These are phyloP conservation scores for Thamnaconus septentrionalis DNA, from an alignment of 2,113 vertebrate species.

Conservation along the genomic window DNA sequence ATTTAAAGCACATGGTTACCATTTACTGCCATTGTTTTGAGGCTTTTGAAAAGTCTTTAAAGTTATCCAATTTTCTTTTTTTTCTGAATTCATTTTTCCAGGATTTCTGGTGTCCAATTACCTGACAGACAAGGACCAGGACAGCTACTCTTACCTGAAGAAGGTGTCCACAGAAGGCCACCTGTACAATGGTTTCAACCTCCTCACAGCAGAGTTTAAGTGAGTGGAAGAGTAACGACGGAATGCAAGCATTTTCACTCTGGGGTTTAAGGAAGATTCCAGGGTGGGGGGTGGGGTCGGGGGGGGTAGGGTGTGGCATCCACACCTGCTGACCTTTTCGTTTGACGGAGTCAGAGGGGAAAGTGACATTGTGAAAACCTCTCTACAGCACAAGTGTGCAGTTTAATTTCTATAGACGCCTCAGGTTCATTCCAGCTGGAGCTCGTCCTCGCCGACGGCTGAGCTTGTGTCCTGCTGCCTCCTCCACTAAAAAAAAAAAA, in stretches of 20 bases:
- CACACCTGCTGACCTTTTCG: no score
- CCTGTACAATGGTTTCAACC: slow-evolving; percentile 96
- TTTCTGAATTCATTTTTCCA: slow-evolving; percentile 44
- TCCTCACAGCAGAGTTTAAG: slow-evolving; percentile 93
- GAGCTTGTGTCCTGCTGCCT: no score
- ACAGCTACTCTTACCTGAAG: slow-evolving; percentile 92
- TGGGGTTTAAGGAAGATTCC: no score
- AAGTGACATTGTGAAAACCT: no score
- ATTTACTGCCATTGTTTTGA: not conserved
- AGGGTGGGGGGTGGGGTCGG: no score
- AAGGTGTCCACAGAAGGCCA: slow-evolving; percentile 89
- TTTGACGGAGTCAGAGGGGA: no score
- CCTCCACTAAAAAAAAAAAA: no score
- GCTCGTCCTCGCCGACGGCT: no score
- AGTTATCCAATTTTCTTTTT: not conserved
- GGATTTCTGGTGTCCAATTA: slow-evolving; percentile 91
- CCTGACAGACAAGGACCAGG: slow-evolving; percentile 82
- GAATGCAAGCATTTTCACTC: not conserved
- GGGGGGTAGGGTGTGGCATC: not conserved
- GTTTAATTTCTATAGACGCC: no score
- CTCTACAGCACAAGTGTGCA: no score
- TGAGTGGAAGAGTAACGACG: slow-evolving; percentile 76
- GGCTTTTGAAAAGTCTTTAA: no score
- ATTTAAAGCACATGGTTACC: not conserved
- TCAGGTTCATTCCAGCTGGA: no score